phyloP scores from a whole-genome alignment of 2,113 vertebrate genomes.

The Hippocampus mohnikei region DNA sequence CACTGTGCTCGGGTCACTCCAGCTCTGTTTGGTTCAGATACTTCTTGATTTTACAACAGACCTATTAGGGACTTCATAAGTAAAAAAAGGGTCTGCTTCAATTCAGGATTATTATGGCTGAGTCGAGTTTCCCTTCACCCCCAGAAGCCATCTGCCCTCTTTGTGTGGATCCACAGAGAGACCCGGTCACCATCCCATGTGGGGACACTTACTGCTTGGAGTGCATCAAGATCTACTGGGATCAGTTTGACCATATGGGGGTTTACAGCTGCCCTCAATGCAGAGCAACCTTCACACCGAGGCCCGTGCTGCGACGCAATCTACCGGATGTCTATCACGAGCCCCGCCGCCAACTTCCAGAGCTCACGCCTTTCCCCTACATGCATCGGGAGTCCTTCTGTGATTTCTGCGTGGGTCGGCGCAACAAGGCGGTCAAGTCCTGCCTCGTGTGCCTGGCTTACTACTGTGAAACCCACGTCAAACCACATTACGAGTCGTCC shows the following conservation, averaged over 20 bases:
- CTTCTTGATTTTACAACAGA: background rate
- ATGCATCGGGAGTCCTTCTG: conserved; percentile 67
- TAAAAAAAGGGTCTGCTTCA: background rate
- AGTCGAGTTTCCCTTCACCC: conserved; percentile 55
- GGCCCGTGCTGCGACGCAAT: conserved; percentile 63
- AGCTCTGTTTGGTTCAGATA: background rate
- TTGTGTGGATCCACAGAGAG: conserved; percentile 57
- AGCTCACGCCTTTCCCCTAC: conserved; percentile 55
- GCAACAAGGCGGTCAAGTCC: conserved; percentile 71
- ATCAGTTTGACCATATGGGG: conserved; percentile 74
- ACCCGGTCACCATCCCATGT: conserved; percentile 73
- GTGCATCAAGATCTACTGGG: conserved; percentile 78
- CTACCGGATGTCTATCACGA: conserved; percentile 55
- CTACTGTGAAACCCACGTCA: conserved; percentile 79
- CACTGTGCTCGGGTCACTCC: background rate
- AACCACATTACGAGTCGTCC: conserved; percentile 75
- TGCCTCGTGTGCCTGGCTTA: conserved; percentile 75
- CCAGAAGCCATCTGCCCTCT: conserved; percentile 64
- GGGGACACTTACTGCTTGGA: conserved; percentile 75
- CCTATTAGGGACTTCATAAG: too few species aligned
- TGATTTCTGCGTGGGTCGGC: conserved; percentile 74
- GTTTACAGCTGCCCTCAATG: conserved; percentile 75
- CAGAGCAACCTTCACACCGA: conserved; percentile 69
- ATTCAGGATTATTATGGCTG: conserved; percentile 56
- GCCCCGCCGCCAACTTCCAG: conserved; percentile 30